Base-by-base conservation (phyloP, 2,888 invertebrate species). In the Agonopterix alstromeriana region DNA sequence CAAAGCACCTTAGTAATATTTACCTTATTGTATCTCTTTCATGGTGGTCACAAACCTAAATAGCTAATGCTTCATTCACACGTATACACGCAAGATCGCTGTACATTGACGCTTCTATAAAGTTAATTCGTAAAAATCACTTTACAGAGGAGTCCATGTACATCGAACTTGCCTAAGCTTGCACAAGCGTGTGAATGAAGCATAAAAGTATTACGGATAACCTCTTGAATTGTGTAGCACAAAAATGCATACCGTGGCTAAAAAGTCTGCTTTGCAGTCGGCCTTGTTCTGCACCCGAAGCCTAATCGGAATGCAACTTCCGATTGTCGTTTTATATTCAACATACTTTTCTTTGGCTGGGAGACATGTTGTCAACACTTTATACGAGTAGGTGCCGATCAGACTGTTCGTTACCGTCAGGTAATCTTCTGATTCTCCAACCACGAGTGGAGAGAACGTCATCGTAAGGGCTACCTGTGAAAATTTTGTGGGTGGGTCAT, bases 261-360 rank as follows among this genome's bases (percentile, higher is more conserved):
- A 44, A 54, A 87, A 88, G 1, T 73, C 71, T 0, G 82, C 65
- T 54, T 61, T 73, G 1, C 52, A 45, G 12, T 77, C 75, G 2
- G 76, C 71, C 52, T 68, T 82, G 54, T 88, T 88, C 0, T 82
- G 78, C 10, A 84, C 82, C 46, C 79, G 61, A 1, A 88, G 65
- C 8, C 86, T 67, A 36, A 88, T 55, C 1, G 83, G 78, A 35
- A 82, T 70, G 9, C 55, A 57, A 2, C 63, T 67, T 0, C 88
- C 88, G 1, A 88, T 50, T 1, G 77, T 53, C 2, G 84, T 78
- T 1, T 61, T 58, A 17, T 73, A 65, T 42, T 82, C 79, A 10
- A 86, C 17, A 36, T 70, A 63, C 56, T 88, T 87, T 49, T 77
- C 70, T 55, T 84, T 84, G 35, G 84, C 84, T 0, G 86, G 86